These are phyloP conservation scores for Hyppa rectilinea DNA, from an alignment of 2,888 invertebrate species.

Conservation along the genomic window DNA sequence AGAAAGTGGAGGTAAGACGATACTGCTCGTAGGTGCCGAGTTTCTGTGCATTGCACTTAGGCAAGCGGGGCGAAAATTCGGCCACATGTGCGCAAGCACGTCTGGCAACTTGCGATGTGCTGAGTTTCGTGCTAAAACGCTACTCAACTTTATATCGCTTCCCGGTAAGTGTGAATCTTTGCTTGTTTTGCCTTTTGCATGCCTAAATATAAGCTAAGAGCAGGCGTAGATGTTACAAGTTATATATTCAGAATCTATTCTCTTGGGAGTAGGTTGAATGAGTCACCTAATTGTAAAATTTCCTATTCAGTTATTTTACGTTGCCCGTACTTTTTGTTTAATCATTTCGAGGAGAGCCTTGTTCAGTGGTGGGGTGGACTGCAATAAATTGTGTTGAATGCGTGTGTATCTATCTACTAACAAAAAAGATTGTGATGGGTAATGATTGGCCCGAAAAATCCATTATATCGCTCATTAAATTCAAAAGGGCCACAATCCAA, in stretches of 20 bases:
- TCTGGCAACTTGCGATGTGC: constrained; percentile 78
- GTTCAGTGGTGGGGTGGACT: background rate
- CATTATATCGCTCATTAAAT: no score
- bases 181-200: constrained; percentile 50
- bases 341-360: background rate
- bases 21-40: constrained; percentile 53
- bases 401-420: background rate
- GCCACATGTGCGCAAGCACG: constrained; percentile 79
- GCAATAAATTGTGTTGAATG: background rate
- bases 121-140: constrained; percentile 78
- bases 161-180: constrained; percentile 40
- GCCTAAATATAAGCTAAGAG: background rate
- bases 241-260: background rate
- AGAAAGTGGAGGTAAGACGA: constrained; percentile 56
- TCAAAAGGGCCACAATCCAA: no score
- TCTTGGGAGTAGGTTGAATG: background rate
- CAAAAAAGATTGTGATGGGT: background rate
- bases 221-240: background rate
- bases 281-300: background rate
- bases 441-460: background rate
- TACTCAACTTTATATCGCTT: constrained; percentile 74
- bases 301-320: background rate
- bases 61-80: constrained; percentile 72
- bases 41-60: constrained; percentile 69
- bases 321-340: background rate